These are phyloP conservation scores for Probaryconus sp. DNA, from an alignment of 1,140 invertebrate genomes.

Conservation along the genomic window DNA sequence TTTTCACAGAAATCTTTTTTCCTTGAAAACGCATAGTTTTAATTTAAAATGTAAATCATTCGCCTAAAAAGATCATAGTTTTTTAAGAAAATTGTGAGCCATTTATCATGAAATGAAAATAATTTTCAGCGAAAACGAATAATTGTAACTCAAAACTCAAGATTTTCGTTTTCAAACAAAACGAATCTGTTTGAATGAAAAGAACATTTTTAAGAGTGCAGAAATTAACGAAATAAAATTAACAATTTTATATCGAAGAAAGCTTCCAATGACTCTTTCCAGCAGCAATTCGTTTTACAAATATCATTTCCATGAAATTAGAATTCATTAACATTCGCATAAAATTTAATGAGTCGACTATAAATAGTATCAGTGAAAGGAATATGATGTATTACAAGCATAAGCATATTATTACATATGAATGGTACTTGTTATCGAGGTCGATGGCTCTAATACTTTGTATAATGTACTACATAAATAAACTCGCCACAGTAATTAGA, in stretches of 20 bases:
- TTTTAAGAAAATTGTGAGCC: too few relatives aligned
- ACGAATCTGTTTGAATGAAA: too few relatives aligned
- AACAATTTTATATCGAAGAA: not conserved
- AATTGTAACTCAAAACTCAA: too few relatives aligned
- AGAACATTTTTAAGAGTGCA: too few relatives aligned
- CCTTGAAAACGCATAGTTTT: too few relatives aligned
- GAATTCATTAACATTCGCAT: slow-evolving; percentile 37
- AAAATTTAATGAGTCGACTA: slow-evolving; percentile 9
- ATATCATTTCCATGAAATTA: slow-evolving; percentile 18
- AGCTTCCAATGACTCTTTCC: slow-evolving; percentile 4
- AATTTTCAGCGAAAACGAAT: too few relatives aligned
- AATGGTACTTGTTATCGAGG: slow-evolving; percentile 41
- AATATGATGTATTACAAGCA: slow-evolving; percentile 20
- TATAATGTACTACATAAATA: slow-evolving; percentile 46
- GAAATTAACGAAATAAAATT: slow-evolving; percentile 10
- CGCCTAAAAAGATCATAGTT: too few relatives aligned
- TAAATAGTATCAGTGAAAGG: slow-evolving; percentile 50
- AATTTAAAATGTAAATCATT: too few relatives aligned
- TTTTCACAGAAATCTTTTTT: too few relatives aligned
- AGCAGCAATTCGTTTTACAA: slow-evolving; percentile 17
- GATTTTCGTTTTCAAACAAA: too few relatives aligned
- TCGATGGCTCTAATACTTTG: slow-evolving; percentile 41
- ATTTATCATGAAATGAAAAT: too few relatives aligned
- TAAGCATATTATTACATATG: slow-evolving; percentile 7
- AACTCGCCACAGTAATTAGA: slow-evolving; percentile 35